Conservation (phyloP, 2,888 invertebrate genomes). For the Thymelicus sylvestris region DNA sequence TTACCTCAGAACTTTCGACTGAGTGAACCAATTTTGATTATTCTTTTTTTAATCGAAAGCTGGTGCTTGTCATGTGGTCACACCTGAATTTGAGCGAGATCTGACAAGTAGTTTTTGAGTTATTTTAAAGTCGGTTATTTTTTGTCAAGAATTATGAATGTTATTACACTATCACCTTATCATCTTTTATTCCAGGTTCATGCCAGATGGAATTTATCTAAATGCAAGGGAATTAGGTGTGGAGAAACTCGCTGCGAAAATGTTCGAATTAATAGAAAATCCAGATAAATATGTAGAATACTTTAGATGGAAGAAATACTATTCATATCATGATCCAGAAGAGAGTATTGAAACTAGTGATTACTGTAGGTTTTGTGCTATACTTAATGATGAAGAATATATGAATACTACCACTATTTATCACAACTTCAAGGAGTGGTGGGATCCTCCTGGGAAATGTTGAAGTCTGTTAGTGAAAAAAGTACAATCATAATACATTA, state of each 20-base stretch:
- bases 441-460: slow-evolving; percentile 56
- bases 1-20: no score
- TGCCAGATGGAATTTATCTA: slow-evolving; percentile 71
- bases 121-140: no score
- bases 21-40: no score
- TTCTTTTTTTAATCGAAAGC: no score
- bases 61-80: no score
- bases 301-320: slow-evolving; percentile 72
- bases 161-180: no score
- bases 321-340: slow-evolving; percentile 56
- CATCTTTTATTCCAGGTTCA: slow-evolving; percentile 57
- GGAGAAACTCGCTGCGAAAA: slow-evolving; percentile 56
- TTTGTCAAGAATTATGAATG: no score
- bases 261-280: slow-evolving; percentile 60
- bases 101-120: no score
- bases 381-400: slow-evolving; percentile 59
- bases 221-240: slow-evolving; percentile 59
- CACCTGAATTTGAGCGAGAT: no score
- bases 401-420: slow-evolving; percentile 54
- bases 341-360: slow-evolving; percentile 62
- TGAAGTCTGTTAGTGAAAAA: neutral
- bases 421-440: slow-evolving; percentile 63
- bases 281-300: slow-evolving; percentile 61
- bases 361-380: slow-evolving; percentile 67
- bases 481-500: no score